phyloP scores from a whole-genome alignment of 23 tunicate genomes.

The Phallusia fumigata region DNA sequence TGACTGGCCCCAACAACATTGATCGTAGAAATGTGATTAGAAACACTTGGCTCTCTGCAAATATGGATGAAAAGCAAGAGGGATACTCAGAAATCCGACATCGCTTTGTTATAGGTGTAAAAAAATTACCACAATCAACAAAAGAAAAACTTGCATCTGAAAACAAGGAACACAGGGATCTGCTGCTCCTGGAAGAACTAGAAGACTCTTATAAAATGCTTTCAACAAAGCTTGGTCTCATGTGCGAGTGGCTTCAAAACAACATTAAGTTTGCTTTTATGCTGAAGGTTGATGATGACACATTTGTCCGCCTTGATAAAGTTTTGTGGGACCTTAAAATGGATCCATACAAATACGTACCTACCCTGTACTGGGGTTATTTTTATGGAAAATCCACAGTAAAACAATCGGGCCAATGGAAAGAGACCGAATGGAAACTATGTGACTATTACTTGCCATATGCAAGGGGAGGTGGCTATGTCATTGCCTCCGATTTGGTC shows the following conservation, averaged over 20 bases:
- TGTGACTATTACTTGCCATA: conserved; percentile 96
- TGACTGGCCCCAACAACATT: conserved; percentile 73
- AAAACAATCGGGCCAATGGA: conserved; percentile 92
- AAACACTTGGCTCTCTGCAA: conserved; percentile 63
- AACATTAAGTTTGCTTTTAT: conserved; percentile 51
- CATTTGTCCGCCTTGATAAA: conserved; percentile 52
- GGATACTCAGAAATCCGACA: conserved; percentile 24
- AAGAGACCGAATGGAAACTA: conserved; percentile 90
- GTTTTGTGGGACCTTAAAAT: conserved; percentile 44
- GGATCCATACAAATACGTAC: conserved; percentile 13
- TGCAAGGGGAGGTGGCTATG: conserved; percentile 98
- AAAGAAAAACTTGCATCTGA: conserved; percentile 22
- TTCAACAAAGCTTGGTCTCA: conserved; percentile 71
- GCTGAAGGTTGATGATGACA: conserved; percentile 94
- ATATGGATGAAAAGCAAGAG: background rate
- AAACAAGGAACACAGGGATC: conserved; percentile 43
- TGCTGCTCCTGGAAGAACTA: conserved; percentile 64
- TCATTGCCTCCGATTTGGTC: conserved; percentile 45
- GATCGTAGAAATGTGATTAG: conserved; percentile 75
- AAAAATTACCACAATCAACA: conserved; percentile 11
- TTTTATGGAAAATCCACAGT: conserved; percentile 85
- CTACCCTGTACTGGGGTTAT: conserved; percentile 79
- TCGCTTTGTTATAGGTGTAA: conserved; percentile 76
- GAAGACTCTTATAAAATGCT: conserved; percentile 72
- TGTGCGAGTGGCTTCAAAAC: conserved; percentile 50